Evolutionary conservation across 37 sponge, comb jelly and placozoan genomes (phyloP).

Genomic region (Aplysina aerophoba): DNA sequence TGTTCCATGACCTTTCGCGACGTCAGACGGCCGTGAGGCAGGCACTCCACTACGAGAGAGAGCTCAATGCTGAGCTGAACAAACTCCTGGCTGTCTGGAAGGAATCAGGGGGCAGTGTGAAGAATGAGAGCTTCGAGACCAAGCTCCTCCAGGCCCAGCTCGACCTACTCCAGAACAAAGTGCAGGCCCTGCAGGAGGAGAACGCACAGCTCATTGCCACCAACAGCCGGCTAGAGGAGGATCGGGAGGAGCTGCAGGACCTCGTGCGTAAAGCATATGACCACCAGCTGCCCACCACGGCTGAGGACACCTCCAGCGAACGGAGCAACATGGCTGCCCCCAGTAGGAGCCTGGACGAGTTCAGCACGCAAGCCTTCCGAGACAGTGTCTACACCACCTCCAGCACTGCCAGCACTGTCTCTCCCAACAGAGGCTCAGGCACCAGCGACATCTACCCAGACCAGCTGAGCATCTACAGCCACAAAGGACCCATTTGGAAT

Average conservation of each 20-base stretch:
- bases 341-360: constrained; percentile 1
- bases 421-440: neutral
- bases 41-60: neutral
- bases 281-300: neutral
- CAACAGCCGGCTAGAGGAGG: constrained; percentile 8
- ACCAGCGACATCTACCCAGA: neutral
- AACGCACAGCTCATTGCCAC: neutral
- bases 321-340: neutral
- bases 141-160: constrained; percentile 5
- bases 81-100: neutral
- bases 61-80: neutral
- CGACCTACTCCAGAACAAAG: constrained; percentile 12
- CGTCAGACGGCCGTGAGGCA: neutral
- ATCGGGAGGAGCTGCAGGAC: neutral
- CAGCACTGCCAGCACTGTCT: neutral
- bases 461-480: constrained; percentile 26
- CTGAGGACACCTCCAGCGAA: neutral
- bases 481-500: neutral
- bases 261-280: neutral
- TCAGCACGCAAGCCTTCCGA: neutral
- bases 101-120: neutral
- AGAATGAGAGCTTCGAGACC: neutral
- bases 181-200: constrained; percentile 21
- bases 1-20: neutral
- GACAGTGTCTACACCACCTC: constrained; percentile 13